Conservation (phyloP, 2,888 invertebrate genomes). For the Lasioglossum figueresi region DNA sequence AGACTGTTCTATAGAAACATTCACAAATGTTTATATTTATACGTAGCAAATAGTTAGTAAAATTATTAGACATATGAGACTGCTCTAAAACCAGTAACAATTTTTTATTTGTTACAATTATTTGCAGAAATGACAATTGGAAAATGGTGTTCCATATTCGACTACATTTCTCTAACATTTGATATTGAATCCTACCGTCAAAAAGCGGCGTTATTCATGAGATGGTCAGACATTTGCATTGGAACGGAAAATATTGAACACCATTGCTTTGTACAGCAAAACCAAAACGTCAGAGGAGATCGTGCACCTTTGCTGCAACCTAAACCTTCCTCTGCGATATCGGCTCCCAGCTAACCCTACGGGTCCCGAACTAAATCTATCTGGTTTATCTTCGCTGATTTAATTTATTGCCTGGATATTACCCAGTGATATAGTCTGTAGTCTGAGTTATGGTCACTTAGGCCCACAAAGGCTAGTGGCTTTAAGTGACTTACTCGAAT, state of each 20-base stretch:
- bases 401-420: conserved; percentile 82
- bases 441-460: conserved; percentile 78
- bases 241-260: not conserved
- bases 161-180: not conserved
- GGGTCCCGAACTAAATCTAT: conserved; percentile 76
- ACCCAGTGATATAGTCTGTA: conserved; percentile 76
- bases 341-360: conserved; percentile 72
- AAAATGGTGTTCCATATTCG: not conserved
- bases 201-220: not conserved
- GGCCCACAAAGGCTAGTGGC: conserved; percentile 72
- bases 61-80: not conserved
- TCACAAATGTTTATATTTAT: too few species aligned
- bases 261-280: not conserved
- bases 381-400: conserved; percentile 83
- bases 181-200: not conserved
- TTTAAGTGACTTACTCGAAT: conserved; percentile 67
- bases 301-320: conserved; percentile 13
- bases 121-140: not conserved
- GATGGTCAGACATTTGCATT: not conserved
- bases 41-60: not conserved
- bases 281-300: not conserved
- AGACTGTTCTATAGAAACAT: not conserved
- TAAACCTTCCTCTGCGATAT: conserved; percentile 76
- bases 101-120: not conserved
- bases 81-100: not conserved